Percentiles rank a stretch among this genome's conserved stretches.
Conservation (phyloP, 2,113 vertebrate genomes). For the Vimba vimba region DNA sequence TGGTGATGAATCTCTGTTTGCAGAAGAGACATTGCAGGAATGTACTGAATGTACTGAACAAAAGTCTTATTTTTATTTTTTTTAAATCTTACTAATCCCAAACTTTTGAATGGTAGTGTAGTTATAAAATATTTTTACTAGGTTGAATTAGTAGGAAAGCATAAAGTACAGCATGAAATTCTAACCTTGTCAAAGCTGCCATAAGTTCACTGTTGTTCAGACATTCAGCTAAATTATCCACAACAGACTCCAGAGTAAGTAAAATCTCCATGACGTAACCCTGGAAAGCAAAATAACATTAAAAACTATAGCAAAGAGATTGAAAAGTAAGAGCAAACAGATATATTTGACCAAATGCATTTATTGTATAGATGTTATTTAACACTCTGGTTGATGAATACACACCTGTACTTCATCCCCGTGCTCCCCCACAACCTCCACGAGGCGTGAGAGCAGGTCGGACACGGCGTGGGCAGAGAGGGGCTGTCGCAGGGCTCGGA, state of each 20-base stretch:
- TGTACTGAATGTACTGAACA: not conserved
- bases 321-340: not conserved
- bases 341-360: not conserved
- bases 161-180: not conserved
- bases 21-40: not conserved
- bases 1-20: constrained; percentile 86
- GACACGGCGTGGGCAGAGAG: constrained; percentile 92
- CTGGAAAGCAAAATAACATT: constrained; percentile 66
- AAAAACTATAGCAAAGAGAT: not conserved
- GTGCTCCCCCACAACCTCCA: constrained; percentile 97
- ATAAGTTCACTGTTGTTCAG: constrained; percentile 95
- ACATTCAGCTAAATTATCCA: constrained; percentile 96
- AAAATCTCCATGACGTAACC: constrained; percentile 98
- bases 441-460: constrained; percentile 92
- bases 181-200: constrained; percentile 90
- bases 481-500: constrained; percentile 92
- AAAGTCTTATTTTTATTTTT: not conserved
- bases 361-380: not conserved
- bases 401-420: constrained; percentile 97
- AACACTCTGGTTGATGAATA: not conserved
- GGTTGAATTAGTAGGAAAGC: not conserved
- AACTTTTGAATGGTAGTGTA: not conserved
- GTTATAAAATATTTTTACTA: not conserved
- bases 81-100: not conserved
- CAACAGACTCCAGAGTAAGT: constrained; percentile 93